Evolutionary conservation across 2,797 vertebrate species (phyloP).

Genomic region (Jordanella pulchra): DNA sequence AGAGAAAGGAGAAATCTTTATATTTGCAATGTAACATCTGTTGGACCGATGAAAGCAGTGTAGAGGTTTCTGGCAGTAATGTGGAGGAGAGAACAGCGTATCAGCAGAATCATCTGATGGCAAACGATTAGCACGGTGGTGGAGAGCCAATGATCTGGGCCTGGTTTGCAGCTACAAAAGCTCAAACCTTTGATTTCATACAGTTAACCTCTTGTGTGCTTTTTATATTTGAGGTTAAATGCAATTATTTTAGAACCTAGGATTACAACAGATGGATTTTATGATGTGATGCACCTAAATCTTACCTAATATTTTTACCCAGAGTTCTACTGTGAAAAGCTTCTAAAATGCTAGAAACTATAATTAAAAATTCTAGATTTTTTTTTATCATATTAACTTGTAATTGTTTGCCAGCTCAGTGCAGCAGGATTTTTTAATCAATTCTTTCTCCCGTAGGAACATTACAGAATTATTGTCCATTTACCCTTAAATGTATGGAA

Average conservation of each 20-base stretch:
- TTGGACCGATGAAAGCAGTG: too few relatives aligned
- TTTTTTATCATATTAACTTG: constrained; percentile 7
- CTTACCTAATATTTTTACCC: background rate
- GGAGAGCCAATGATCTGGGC: background rate
- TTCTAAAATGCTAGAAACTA: constrained; percentile 24
- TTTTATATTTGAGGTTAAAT: background rate
- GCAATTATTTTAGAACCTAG: background rate
- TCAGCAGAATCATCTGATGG: too few relatives aligned
- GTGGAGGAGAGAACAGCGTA: background rate
- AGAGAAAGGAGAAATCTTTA: background rate
- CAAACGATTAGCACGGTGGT: background rate
- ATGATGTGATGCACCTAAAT: constrained; percentile 1
- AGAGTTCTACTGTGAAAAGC: background rate
- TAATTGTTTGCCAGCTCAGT: constrained; percentile 3
- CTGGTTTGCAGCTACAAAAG: background rate
- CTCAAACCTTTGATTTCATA: background rate
- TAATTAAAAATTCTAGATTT: constrained; percentile 7
- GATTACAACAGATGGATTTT: background rate
- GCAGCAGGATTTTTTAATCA: constrained; percentile 15
- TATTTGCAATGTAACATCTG: background rate
- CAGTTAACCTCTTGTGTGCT: background rate
- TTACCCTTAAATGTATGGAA: constrained; percentile 21
- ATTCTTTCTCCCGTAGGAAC: constrained; percentile 7
- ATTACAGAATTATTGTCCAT: constrained; percentile 13
- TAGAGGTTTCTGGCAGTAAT: background rate